Evolutionary conservation across 2,888 invertebrate species (phyloP), one percentile per base, ranked within the genome.

Genomic region (Neocrepidodera transversa): DNA sequence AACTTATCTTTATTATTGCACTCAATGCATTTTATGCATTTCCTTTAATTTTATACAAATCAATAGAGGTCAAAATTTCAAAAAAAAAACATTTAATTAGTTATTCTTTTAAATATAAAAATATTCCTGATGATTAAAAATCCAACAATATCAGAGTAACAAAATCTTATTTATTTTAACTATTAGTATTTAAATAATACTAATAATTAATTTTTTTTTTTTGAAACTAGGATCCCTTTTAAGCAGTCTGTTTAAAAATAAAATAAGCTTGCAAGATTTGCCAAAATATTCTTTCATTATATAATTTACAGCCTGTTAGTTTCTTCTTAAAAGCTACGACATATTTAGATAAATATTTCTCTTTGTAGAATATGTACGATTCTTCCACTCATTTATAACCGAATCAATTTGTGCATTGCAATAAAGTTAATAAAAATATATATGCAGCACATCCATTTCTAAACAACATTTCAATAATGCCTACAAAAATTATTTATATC

Each of bases 11-110:
- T 7, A 36, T 60, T 65, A 65, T 65, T 63, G 65, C 63, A 63
- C 65, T 47, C 36, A 45, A 55, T 52, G 60, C 62, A 61, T 60
- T 56, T 56, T 36, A 64, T 64, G 62, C 62, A 58, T 50, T 58
- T 45, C 28, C 38, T 51, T 32, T 42, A 32, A 13, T 45, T 45
- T 30, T 18, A 20, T 43, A 53, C 32, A 52, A 43, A 30, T 32
- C 16, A 36, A 18, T 14, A n/a, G 20, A 51, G 17, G 51, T 30
- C 38, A 5, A 43, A 42, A 58, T 49, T 59, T 13, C 18, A 18
- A 18, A n/a, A 17, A 16, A n/a, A n/a, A n/a, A n/a, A n/a, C n/a
- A 23, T 23, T 23, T 23, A 23, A 6, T 23, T 23, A 23, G 5
- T 23, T 6, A 7, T 23, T 23, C 26, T 23, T 23, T 6, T 23